Conservation (phyloP, 1,140 invertebrate species). For the Zaprionus tsacasi region DNA sequence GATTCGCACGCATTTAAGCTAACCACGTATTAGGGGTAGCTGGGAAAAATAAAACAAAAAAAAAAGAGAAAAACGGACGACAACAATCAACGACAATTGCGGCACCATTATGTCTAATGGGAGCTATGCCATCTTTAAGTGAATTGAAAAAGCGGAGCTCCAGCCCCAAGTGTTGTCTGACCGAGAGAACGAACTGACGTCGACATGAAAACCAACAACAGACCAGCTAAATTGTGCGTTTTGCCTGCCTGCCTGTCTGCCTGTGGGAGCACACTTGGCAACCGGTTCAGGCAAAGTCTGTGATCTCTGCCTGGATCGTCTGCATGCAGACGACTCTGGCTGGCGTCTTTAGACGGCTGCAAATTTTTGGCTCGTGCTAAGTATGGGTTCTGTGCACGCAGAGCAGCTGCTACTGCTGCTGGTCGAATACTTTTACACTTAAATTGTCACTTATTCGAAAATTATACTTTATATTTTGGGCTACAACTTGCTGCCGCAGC, state of each 20-base stretch:
- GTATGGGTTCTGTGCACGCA: conserved; percentile 37
- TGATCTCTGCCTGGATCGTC: conserved; percentile 17
- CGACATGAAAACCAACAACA: conserved; percentile 28
- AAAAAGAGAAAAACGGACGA: conserved; percentile 51
- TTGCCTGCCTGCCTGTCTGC: conserved; percentile 9
- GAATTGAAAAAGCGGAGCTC: conserved; percentile 33
- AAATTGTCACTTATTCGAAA: conserved; percentile 76
- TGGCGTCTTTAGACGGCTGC: conserved; percentile 52
- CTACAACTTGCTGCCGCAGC: conserved; percentile 32
- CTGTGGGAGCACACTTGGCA: conserved; percentile 41
- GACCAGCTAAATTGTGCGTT: conserved; percentile 30
- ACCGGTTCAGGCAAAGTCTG: conserved; percentile 26
- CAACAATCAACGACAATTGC: conserved; percentile 75
- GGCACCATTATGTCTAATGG: conserved; percentile 76
- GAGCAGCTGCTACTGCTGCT: conserved; percentile 52
- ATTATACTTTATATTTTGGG: conserved; percentile 40
- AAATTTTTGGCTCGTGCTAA: conserved; percentile 64
- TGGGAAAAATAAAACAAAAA: conserved; percentile 45
- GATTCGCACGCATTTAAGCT: conserved; percentile 72
- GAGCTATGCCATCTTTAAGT: conserved; percentile 39
- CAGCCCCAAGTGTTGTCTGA: conserved; percentile 19
- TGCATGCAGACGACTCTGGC: conserved; percentile 7
- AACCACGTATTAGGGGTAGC: conserved; percentile 31
- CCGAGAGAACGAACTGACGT: conserved; percentile 42
- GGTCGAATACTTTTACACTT: conserved; percentile 68